Base-by-base conservation (phyloP, 2,113 vertebrate species). In the Colius striatus region DNA sequence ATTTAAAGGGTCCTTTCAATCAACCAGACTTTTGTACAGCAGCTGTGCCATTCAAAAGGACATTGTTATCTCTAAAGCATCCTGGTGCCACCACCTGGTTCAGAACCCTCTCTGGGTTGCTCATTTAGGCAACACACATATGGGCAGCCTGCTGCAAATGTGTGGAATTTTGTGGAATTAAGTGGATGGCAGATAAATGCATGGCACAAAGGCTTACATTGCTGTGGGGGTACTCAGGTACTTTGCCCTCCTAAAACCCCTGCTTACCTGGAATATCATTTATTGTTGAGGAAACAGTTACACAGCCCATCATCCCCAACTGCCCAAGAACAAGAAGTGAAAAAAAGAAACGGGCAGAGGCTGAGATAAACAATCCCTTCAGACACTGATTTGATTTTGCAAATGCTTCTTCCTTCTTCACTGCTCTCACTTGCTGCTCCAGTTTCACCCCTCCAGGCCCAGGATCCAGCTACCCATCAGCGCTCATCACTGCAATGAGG, bases 131-230 rank as follows among this genome's bases (percentile, higher is more conserved):
- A 55, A 57, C 26, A 62, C 20, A 55, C 9, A 4, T 34, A 16
- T 0, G 2, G 50, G 38, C n/a, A 90, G 45, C 18, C 65, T 50
- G 67, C 21, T 71, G 51, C 36, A 71, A 29, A 22, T 4, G 13
- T 1, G 2, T 11, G 15, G 5, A 8, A 29, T 25, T 53, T 61
- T 48, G 57, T 57, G 62, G 62, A 47, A 86, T 60, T 47, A 38
- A 15, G 55, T 61, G 47, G 55, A 32, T 18, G 13, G 32, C 6
- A 25, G 58, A 87, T 18, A 21, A 74, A 48, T 5, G 26, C 50
- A 63, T 30, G 1, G 4, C 36, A 7, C 2, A 8, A 48, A 13
- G 23, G 15, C 11, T 30, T 67, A 26, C 1, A 0, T 13, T 62
- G 77, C 13, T 43, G 25, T 21, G 57, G 29, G 71, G 14, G 26